Conservation (phyloP, 2,888 invertebrate species). For the Geophilus truncorum region DNA sequence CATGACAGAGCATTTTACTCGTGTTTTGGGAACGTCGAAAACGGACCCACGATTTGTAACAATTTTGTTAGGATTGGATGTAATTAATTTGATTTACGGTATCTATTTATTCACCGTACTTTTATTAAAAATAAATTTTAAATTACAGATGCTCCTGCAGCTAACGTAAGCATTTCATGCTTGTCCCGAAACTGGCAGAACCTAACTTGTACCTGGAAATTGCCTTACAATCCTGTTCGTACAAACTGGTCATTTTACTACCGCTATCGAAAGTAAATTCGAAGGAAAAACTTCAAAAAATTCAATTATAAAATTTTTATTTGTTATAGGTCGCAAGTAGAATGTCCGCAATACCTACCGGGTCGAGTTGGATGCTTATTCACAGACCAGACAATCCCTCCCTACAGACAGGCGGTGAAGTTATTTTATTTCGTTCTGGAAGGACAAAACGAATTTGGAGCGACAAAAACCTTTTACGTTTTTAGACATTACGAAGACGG, state of each 20-base stretch:
- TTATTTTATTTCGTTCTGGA: slow-evolving; percentile 55
- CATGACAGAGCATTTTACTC: slow-evolving; percentile 29
- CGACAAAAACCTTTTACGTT: background rate
- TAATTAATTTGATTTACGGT: background rate
- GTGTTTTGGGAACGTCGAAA: background rate
- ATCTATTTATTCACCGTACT: too few relatives aligned
- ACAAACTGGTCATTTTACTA: slow-evolving; percentile 50
- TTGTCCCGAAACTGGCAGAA: slow-evolving; percentile 66
- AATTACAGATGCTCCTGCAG: slow-evolving; percentile 56
- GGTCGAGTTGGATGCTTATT: background rate
- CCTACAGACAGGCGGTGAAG: slow-evolving; percentile 55
- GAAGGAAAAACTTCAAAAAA: background rate
- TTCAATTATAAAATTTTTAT: background rate
- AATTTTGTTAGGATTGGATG: slow-evolving; percentile 30
- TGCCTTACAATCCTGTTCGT: slow-evolving; percentile 55
- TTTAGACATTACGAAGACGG: slow-evolving; percentile 12
- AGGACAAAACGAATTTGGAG: background rate
- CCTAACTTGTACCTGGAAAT: slow-evolving; percentile 68
- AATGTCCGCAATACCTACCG: background rate
- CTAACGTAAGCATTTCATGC: slow-evolving; percentile 66
- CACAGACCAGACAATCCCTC: slow-evolving; percentile 49
- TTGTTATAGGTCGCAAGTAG: background rate
- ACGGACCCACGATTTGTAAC: slow-evolving; percentile 14
- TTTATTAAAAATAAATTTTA: too few relatives aligned
- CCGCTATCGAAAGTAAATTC: background rate